Base-by-base conservation (phyloP, 2,113 vertebrate genomes). In the Panthera tigris region DNA sequence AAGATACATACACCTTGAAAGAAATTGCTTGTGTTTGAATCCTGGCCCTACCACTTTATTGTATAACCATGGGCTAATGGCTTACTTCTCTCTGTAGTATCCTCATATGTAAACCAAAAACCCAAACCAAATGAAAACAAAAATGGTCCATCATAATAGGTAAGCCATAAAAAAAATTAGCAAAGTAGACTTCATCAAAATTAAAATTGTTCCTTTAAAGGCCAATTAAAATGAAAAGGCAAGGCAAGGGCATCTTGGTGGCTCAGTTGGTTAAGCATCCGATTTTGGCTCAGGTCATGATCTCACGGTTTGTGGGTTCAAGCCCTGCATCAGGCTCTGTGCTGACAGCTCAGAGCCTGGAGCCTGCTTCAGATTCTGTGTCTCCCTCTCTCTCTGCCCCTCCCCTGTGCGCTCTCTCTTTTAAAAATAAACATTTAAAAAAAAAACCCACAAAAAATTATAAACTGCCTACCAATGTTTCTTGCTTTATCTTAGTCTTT, bases 221-320 rank as follows among this genome's bases (percentile, higher is more conserved):
- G 61, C 27, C 14, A 52, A 84, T 50, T 96, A 89, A 78, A 86
- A 73, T 27, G 84, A 86, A 85, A 61, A 84, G 95, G 86, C 33
- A 85, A 78, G 45, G 11, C 79, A 61, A 21, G 57, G 57, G 18
- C 57, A 23, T 21, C 57, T 61, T 21, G 57, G 21, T 61, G 57
- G 57, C 21, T 61, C 7, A 18, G 21, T 0, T 61, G 57, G 57
- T 9, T 61, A 61, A 61, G 57, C 57, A 7, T 21, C 21, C 21
- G 57, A 61, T 21, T 61, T 61, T 8, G 19, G 57, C 57, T 61
- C 57, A 61, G 57, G 21, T 25, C 57, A 61, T 61, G 57, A 61
- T 23, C 57, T 61, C 21, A 23, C 6, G 8, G 57, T 61, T 23
- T 23, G 57, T 61, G 21, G 2, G 57, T 61, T 61, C 18, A 8